Conservation (phyloP, 2,888 invertebrate species). For the Odontomyia ornata region DNA sequence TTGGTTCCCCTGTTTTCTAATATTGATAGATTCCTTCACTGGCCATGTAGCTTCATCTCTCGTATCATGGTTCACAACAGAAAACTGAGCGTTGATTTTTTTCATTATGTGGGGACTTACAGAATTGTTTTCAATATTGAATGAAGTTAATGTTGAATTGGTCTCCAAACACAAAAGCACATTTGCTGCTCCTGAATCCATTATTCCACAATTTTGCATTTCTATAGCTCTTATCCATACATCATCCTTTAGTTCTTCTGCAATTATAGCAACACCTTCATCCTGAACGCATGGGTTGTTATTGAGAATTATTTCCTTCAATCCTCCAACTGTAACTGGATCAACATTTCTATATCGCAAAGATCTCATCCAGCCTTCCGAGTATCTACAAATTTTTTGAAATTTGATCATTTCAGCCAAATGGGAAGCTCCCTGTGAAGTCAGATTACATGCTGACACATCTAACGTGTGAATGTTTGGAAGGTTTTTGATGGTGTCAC, state of each 20-base stretch:
- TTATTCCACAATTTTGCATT: constrained; percentile 77
- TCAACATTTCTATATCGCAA: constrained; percentile 80
- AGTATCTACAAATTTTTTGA: constrained; percentile 70
- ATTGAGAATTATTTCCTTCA: constrained; percentile 75
- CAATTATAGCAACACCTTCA: constrained; percentile 69
- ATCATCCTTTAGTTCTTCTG: constrained; percentile 78
- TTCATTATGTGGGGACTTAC: constrained; percentile 7
- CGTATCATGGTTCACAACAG: no score
- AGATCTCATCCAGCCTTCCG: constrained; percentile 84
- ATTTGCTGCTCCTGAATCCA: constrained; percentile 69
- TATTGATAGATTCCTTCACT: no score
- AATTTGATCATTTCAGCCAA: constrained; percentile 75
- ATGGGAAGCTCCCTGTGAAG: constrained; percentile 70
- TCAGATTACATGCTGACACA: constrained; percentile 74
- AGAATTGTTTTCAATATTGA: constrained; percentile 3
- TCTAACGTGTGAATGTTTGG: constrained; percentile 76
- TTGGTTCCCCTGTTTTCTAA: no score
- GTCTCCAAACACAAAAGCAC: constrained; percentile 71
- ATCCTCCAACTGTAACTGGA: constrained; percentile 76
- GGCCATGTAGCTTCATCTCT: no score
- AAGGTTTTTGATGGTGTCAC: constrained; percentile 72
- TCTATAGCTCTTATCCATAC: constrained; percentile 81
- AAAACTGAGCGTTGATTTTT: not conserved
- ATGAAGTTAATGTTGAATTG: constrained; percentile 70
- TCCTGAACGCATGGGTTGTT: constrained; percentile 75